phyloP scores from a whole-genome alignment of 2,888 invertebrate species.

The Myathropa florea region DNA sequence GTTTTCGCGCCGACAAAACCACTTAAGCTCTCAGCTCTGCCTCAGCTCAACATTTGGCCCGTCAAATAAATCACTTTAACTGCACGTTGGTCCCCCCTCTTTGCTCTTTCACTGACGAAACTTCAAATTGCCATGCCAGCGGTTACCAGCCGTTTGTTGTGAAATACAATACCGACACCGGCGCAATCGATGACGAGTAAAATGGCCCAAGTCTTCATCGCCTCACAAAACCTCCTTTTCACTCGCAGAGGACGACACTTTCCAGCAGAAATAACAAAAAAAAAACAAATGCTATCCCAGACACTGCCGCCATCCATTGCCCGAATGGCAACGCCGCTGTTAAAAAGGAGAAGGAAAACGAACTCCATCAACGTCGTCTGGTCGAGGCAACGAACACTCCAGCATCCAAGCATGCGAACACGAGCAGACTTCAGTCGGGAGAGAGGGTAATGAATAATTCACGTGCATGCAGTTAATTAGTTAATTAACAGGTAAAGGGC shows the following conservation, averaged over 20 bases:
- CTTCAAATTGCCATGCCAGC: slow-evolving; percentile 23
- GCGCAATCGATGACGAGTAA: slow-evolving; percentile 29
- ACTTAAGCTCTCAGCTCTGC: slow-evolving; percentile 5
- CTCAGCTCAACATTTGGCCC: slow-evolving; percentile 18
- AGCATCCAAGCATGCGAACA: not conserved
- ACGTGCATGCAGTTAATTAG: slow-evolving; percentile 71
- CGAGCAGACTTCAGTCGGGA: not conserved
- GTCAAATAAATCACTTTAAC: slow-evolving; percentile 59
- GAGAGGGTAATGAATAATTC: slow-evolving; percentile 62
- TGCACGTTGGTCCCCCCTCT: slow-evolving; percentile 6
- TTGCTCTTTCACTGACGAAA: not conserved
- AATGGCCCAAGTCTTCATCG: slow-evolving; percentile 28
- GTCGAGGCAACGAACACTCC: not conserved
- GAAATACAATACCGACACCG: slow-evolving; percentile 4
- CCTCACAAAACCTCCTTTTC: not conserved
- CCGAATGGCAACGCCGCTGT: too few relatives aligned
- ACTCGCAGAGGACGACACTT: not conserved
- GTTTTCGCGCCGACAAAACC: slow-evolving; percentile 17
- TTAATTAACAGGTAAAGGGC: slow-evolving; percentile 70
- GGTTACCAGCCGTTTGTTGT: not conserved
- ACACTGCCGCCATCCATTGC: not conserved
- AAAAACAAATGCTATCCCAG: not conserved
- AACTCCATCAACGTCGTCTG: not conserved
- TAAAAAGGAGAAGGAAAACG: not conserved
- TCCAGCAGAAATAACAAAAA: not conserved